These are phyloP conservation scores for Poecile montanus DNA, from an alignment of 2,797 vertebrate genomes.

Conservation along the genomic window DNA sequence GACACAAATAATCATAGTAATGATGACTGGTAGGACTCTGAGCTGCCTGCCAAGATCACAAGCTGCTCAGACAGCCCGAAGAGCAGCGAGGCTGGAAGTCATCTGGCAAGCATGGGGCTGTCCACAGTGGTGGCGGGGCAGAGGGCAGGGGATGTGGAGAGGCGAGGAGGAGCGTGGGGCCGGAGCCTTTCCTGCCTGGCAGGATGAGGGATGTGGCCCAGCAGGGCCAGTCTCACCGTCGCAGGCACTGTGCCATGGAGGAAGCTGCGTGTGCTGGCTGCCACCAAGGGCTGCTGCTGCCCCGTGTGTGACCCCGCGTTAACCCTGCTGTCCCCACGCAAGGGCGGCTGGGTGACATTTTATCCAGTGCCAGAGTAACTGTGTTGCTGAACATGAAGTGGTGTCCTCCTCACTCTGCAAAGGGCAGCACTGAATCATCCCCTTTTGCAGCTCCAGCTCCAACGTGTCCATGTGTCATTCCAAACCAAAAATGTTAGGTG, in stretches of 20 bases:
- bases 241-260: background rate
- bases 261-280: background rate
- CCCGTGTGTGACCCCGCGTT: background rate
- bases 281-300: background rate
- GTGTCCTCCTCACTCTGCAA: background rate
- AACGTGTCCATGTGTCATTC: too few species aligned
- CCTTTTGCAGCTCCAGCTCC: background rate
- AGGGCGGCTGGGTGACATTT: accelerated
- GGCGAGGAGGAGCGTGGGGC: background rate
- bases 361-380: background rate
- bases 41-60: constrained; percentile 10
- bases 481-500: background rate
- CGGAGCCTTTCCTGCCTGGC: background rate
- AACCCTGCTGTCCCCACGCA: background rate
- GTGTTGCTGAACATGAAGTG: background rate
- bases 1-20: constrained; percentile 8
- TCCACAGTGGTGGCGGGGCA: background rate
- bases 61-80: background rate
- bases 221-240: background rate
- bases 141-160: background rate
- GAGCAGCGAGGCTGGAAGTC: background rate
- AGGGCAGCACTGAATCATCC: background rate
- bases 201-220: constrained; percentile 29
- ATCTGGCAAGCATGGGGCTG: background rate
- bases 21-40: background rate